Evolutionary conservation across 2,888 invertebrate species (phyloP).

Genomic region (Strigamia maritima): DNA sequence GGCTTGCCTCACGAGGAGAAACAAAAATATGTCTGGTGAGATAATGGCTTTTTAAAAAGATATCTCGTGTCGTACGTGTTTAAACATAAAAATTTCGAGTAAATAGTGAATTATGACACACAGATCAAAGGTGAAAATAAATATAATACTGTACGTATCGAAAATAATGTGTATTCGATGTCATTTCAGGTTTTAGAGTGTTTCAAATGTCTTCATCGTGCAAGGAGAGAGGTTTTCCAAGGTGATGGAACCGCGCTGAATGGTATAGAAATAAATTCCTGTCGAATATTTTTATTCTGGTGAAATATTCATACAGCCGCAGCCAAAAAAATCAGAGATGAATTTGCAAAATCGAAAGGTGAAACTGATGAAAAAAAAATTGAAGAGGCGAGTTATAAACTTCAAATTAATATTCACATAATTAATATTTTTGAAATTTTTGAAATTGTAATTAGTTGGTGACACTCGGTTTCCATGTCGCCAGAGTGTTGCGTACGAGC

Average conservation of each 20-base stretch:
- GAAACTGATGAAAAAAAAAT: conserved; percentile 10
- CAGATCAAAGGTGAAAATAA: no score
- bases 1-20: no score
- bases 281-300: no score
- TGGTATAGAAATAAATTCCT: background rate
- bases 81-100: no score
- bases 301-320: no score
- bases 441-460: conserved; percentile 1
- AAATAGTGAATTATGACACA: no score
- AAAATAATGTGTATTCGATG: no score
- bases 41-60: no score
- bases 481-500: background rate
- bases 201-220: background rate
- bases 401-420: background rate
- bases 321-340: conserved; percentile 7
- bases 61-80: no score
- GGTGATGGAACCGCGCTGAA: background rate
- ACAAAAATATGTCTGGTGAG: no score
- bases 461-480: background rate
- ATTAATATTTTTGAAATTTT: no score
- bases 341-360: conserved; percentile 14
- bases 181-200: background rate
- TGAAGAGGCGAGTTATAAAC: background rate
- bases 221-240: background rate
- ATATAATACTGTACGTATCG: no score